phyloP scores from a whole-genome alignment of 2,888 invertebrate species.

The Selenia dentaria region DNA sequence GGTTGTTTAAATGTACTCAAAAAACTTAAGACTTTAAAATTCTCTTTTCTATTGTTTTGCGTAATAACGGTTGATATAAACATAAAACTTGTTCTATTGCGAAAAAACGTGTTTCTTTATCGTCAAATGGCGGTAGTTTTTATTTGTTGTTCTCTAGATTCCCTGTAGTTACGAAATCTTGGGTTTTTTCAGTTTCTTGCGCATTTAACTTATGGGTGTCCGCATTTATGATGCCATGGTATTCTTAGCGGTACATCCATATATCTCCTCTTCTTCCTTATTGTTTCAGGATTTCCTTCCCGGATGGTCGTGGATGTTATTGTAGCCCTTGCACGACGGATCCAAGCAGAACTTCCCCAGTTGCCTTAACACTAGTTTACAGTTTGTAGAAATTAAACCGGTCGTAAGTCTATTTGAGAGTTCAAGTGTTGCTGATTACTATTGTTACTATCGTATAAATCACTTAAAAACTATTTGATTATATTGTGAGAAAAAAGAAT shows the following conservation, averaged over 20 bases:
- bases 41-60: constrained; percentile 83
- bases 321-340: constrained; percentile 73
- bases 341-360: constrained; percentile 77
- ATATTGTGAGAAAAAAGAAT: constrained; percentile 68
- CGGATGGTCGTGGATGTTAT: constrained; percentile 75
- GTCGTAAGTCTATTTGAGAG: constrained; percentile 64
- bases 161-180: constrained; percentile 78
- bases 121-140: constrained; percentile 81
- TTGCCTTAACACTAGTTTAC: constrained; percentile 81
- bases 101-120: constrained; percentile 85
- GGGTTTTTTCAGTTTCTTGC: constrained; percentile 69
- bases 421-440: constrained; percentile 84
- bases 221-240: constrained; percentile 67
- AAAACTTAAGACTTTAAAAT: constrained; percentile 78
- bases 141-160: constrained; percentile 73
- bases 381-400: constrained; percentile 76
- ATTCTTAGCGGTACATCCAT: constrained; percentile 63
- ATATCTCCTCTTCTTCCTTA: constrained; percentile 59
- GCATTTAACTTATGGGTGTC: constrained; percentile 76
- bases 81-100: constrained; percentile 86
- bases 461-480: constrained; percentile 81
- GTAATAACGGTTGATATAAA: constrained; percentile 85
- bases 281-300: constrained; percentile 65
- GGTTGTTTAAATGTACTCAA: constrained; percentile 84
- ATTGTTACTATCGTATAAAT: constrained; percentile 57